Conservation (phyloP, 2,797 vertebrate genomes). For the Varecia variegata region DNA sequence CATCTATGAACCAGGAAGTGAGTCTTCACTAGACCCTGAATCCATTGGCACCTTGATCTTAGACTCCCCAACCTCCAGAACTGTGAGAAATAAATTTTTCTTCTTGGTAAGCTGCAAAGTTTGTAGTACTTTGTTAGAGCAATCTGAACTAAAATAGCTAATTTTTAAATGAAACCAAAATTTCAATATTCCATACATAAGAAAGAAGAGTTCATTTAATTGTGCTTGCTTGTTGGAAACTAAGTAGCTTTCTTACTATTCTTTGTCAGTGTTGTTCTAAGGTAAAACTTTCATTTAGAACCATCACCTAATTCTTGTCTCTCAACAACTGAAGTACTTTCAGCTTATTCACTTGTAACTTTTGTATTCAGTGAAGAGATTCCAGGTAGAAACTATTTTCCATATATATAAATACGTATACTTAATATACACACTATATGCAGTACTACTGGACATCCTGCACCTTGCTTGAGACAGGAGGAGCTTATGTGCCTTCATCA, state of each 20-base stretch:
- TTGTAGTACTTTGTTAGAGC: neutral
- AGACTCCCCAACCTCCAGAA: neutral
- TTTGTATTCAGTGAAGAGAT: neutral
- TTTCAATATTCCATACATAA: neutral
- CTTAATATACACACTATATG: neutral
- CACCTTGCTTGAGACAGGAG: neutral
- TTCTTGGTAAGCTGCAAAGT: neutral
- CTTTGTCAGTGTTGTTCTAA: neutral
- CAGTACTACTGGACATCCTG: neutral
- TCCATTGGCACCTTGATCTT: neutral
- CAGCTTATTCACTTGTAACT: neutral
- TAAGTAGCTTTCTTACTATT: neutral
- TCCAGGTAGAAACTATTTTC: neutral
- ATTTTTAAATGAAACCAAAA: slow-evolving; percentile 18
- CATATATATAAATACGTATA: too few species aligned
- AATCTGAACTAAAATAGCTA: neutral
- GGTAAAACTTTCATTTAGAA: neutral
- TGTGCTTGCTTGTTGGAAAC: neutral
- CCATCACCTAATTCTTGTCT: neutral
- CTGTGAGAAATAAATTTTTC: neutral
- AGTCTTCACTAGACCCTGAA: neutral
- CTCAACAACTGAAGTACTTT: neutral
- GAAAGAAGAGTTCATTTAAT: neutral
- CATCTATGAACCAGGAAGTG: neutral
- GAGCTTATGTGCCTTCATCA: fast-evolving